phyloP scores from a whole-genome alignment of 2,888 invertebrate genomes.

The Argyresthia albistria region DNA sequence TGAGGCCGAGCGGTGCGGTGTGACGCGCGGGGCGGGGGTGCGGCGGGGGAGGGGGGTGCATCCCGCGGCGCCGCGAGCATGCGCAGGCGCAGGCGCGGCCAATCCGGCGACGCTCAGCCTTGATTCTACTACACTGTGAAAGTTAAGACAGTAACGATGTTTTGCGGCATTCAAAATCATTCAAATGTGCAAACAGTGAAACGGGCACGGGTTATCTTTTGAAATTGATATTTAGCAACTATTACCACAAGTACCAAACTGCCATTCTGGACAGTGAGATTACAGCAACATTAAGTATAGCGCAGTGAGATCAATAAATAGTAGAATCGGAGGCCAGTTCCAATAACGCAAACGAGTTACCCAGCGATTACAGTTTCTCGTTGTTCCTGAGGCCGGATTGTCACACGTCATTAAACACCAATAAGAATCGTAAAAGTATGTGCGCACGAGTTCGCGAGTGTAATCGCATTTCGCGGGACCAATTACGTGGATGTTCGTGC shows the following conservation, averaged over 20 bases:
- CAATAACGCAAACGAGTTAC: not conserved
- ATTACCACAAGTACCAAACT: too few species aligned
- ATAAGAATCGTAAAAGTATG: conserved; percentile 62
- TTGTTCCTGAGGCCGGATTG: conserved; percentile 38
- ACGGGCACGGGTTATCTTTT: too few species aligned
- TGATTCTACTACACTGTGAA: too few species aligned
- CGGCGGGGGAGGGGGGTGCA: conserved; percentile 5
- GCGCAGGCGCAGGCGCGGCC: conserved; percentile 16
- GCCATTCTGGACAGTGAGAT: too few species aligned
- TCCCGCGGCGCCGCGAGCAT: conserved; percentile 37
- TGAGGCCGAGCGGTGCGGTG: conserved; percentile 28
- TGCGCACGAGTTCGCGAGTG: conserved; percentile 28
- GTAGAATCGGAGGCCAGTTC: not conserved
- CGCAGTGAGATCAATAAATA: too few species aligned
- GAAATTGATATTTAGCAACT: too few species aligned
- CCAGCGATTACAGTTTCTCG: conserved; percentile 39
- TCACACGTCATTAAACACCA: conserved; percentile 65
- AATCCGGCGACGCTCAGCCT: conserved; percentile 11
- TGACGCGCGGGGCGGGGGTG: conserved; percentile 3
- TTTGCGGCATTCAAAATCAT: too few species aligned
- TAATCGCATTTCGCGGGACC: conserved; percentile 53
- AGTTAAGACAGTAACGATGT: too few species aligned
- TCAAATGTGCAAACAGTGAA: too few species aligned
- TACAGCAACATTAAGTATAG: too few species aligned
- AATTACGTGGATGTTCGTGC: conserved; percentile 50